Evolutionary conservation across 2,888 invertebrate species (phyloP).

Genomic region (Leptogaster cylindrica): DNA sequence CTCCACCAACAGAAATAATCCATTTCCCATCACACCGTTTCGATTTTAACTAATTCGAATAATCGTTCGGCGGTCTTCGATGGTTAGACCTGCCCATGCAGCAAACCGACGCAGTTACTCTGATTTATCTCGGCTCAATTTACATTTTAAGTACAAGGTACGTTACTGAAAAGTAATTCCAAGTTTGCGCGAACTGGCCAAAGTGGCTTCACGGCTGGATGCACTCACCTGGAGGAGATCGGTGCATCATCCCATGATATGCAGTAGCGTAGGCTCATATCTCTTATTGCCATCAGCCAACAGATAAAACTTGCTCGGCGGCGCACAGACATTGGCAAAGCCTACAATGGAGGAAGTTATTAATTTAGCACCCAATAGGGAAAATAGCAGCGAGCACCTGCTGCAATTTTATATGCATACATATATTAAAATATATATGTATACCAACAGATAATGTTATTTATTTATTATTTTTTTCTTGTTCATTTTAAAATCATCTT

Average conservation of each 20-base stretch:
- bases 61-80: too few relatives aligned
- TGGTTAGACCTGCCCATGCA: too few relatives aligned
- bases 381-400: constrained; percentile 19
- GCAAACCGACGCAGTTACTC: too few relatives aligned
- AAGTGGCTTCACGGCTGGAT: background rate
- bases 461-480: background rate
- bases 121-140: too few relatives aligned
- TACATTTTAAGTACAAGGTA: too few relatives aligned
- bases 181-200: too few relatives aligned
- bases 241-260: background rate
- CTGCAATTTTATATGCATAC: constrained; percentile 12
- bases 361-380: constrained; percentile 32
- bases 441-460: too few relatives aligned
- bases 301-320: background rate
- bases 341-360: constrained; percentile 11
- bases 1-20: too few relatives aligned
- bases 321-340: background rate
- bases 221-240: background rate
- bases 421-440: too few relatives aligned
- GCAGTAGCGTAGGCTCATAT: background rate
- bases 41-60: too few relatives aligned
- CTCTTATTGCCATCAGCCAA: background rate
- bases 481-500: background rate
- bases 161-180: too few relatives aligned
- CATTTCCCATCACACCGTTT: too few relatives aligned